Evolutionary conservation across 2,888 invertebrate species (phyloP).

Genomic region (Octonoba sinensis): DNA sequence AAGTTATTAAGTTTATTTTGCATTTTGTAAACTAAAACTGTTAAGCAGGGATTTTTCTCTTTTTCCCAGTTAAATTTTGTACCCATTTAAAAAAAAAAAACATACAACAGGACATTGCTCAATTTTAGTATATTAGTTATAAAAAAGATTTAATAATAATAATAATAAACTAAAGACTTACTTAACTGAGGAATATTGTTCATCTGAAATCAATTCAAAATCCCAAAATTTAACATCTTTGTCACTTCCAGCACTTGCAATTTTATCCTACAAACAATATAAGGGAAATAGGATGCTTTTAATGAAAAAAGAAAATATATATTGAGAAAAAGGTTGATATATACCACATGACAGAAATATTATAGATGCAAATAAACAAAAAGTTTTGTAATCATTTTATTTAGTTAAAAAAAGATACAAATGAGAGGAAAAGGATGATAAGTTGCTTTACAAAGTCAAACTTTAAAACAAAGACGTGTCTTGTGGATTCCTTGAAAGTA

Average conservation of each 20-base stretch:
- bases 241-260: constrained; percentile 89
- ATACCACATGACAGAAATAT: neutral
- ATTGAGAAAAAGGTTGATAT: neutral
- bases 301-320: neutral
- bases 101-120: neutral
- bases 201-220: constrained; percentile 85
- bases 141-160: neutral
- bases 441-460: too few species aligned
- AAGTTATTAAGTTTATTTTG: neutral
- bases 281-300: too few species aligned
- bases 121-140: neutral
- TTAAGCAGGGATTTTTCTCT: neutral
- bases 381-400: neutral
- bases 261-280: constrained; percentile 78
- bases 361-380: neutral
- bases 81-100: neutral
- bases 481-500: too few species aligned
- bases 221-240: constrained; percentile 93
- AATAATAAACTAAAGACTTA: neutral
- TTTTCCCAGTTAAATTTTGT: neutral
- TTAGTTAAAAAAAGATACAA: too few species aligned
- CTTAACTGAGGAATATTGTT: constrained; percentile 63
- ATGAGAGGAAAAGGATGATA: too few species aligned
- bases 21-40: neutral
- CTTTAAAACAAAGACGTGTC: too few species aligned